These are phyloP conservation scores for Halcyon malimbica DNA, from an alignment of 2,113 vertebrate species.

Conservation along the genomic window DNA sequence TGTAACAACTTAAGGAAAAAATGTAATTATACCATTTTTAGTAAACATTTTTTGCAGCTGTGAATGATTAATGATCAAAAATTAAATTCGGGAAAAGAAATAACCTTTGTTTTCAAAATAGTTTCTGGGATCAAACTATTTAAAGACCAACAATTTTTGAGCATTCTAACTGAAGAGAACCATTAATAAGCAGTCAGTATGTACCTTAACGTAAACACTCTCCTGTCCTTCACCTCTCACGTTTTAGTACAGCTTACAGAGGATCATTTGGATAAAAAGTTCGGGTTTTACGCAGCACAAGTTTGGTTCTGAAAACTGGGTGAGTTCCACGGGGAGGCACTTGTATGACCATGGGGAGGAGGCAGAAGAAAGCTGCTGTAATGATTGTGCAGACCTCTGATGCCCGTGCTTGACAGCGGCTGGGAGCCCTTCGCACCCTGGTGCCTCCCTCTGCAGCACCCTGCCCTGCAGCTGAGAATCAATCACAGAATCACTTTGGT, in stretches of 20 bases:
- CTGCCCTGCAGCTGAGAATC: background rate
- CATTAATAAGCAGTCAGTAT: background rate
- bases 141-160: background rate
- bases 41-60: background rate
- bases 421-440: background rate
- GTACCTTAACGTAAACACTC: background rate
- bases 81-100: background rate
- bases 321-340: background rate
- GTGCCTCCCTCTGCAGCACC: background rate
- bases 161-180: background rate
- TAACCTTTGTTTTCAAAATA: background rate
- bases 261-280: background rate
- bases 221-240: background rate
- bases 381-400: background rate
- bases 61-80: background rate
- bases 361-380: background rate
- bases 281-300: background rate
- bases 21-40: background rate
- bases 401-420: fast-evolving
- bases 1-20: background rate
- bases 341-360: background rate
- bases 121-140: background rate
- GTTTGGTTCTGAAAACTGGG: background rate
- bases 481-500: no score
- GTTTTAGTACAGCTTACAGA: background rate